Conservation (phyloP, 2,888 invertebrate species). For the Cylindroiulus punctatus region DNA sequence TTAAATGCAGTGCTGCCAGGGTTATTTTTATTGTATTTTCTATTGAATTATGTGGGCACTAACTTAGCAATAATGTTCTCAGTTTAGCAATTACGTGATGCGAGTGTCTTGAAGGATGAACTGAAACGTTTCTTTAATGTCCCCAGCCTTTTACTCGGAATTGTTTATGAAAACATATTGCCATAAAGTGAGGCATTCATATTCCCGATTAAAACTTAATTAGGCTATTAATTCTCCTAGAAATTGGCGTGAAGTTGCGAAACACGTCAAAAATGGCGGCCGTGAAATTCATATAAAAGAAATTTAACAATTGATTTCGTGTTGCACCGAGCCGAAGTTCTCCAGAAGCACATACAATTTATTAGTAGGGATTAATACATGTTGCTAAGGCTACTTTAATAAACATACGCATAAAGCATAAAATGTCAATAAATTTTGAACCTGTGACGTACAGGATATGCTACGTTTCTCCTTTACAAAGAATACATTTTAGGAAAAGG, state of each 20-base stretch:
- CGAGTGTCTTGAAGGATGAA: constrained; percentile 6
- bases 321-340: background rate
- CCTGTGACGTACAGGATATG: too few relatives aligned
- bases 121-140: background rate
- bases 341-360: too few relatives aligned
- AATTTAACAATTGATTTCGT: background rate
- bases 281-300: background rate
- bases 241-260: background rate
- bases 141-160: background rate
- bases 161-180: background rate
- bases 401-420: too few relatives aligned
- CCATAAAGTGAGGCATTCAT: background rate
- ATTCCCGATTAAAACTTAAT: background rate
- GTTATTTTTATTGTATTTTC: background rate
- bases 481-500: too few relatives aligned
- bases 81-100: constrained; percentile 10
- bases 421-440: too few relatives aligned
- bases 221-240: background rate
- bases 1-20: background rate
- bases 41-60: background rate
- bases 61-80: background rate
- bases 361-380: too few relatives aligned
- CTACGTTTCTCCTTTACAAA: too few relatives aligned
- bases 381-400: too few relatives aligned
- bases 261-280: background rate